These are phyloP conservation scores for Acromyrmex heyeri DNA, from an alignment of 1,140 invertebrate species.

Conservation along the genomic window DNA sequence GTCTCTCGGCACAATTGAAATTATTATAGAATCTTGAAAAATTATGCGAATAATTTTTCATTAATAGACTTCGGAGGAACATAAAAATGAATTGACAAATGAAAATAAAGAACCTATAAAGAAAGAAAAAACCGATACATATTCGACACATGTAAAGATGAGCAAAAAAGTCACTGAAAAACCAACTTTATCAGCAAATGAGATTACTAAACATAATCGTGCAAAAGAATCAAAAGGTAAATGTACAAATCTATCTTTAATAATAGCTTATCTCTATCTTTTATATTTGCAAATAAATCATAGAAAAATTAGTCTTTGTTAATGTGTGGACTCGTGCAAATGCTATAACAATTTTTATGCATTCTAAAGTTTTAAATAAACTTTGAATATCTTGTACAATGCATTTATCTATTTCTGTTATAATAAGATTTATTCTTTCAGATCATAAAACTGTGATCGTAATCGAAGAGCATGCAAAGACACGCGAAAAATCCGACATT, in stretches of 20 bases:
- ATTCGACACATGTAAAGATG: constrained; percentile 41
- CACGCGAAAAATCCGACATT: constrained; percentile 44
- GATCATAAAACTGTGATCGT: constrained; percentile 74
- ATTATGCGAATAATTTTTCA: background rate
- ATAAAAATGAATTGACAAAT: constrained; percentile 51
- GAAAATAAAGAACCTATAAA: constrained; percentile 60
- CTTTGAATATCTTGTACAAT: background rate
- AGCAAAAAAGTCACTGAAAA: constrained; percentile 55
- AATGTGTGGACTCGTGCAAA: background rate
- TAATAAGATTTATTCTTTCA: constrained; percentile 24
- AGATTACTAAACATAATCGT: constrained; percentile 61
- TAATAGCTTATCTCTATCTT: background rate
- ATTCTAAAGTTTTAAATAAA: background rate
- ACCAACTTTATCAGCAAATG: constrained; percentile 29
- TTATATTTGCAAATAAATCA: background rate
- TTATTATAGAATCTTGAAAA: constrained; percentile 3
- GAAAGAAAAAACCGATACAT: constrained; percentile 53
- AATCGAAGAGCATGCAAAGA: constrained; percentile 75
- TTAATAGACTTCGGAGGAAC: constrained; percentile 70
- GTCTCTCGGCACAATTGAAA: background rate
- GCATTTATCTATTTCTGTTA: constrained; percentile 22
- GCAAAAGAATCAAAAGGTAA: constrained; percentile 71
- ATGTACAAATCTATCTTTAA: background rate
- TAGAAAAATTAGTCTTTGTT: background rate
- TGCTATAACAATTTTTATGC: background rate